Percentiles rank a stretch among this genome's conserved stretches.
Evolutionary conservation across 2,797 vertebrate species (phyloP).

Genomic region (Halcyon badia): DNA sequence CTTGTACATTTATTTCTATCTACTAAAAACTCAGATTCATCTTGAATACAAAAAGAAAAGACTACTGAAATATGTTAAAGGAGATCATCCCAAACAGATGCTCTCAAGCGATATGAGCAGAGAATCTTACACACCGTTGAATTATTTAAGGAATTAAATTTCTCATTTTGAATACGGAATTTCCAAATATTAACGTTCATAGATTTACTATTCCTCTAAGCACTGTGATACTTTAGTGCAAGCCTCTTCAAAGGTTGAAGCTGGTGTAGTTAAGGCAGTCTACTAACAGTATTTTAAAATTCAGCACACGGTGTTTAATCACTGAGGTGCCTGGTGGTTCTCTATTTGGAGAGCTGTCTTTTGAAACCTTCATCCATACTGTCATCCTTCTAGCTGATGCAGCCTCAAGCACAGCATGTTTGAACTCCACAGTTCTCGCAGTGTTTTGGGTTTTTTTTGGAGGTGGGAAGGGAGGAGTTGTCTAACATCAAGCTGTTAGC

Average conservation of each 20-base stretch:
- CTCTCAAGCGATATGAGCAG: accelerated
- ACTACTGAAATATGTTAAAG: not conserved
- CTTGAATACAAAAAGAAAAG: not conserved
- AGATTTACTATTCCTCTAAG: not conserved
- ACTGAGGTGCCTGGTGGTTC: not conserved
- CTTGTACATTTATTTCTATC: not conserved
- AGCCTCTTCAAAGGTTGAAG: not conserved
- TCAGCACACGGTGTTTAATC: slow-evolving; percentile 19
- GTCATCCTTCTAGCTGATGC: not conserved
- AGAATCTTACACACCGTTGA: not conserved
- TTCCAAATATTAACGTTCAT: not conserved
- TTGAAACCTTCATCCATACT: not conserved
- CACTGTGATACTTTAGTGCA: slow-evolving; percentile 16
- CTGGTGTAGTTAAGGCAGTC: slow-evolving; percentile 38
- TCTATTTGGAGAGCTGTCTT: not conserved
- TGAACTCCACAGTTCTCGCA: not conserved
- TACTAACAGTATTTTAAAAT: not conserved
- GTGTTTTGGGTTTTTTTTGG: not conserved
- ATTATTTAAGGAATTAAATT: not conserved
- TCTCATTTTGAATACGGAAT: not conserved
- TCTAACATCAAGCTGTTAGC: not conserved
- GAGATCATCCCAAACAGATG: not conserved
- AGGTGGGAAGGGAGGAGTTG: not conserved
- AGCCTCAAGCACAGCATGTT: not conserved
- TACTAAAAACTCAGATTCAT: not conserved